These are phyloP conservation scores for Ormyrus thymus DNA, from an alignment of 2,888 invertebrate genomes.

Conservation along the genomic window DNA sequence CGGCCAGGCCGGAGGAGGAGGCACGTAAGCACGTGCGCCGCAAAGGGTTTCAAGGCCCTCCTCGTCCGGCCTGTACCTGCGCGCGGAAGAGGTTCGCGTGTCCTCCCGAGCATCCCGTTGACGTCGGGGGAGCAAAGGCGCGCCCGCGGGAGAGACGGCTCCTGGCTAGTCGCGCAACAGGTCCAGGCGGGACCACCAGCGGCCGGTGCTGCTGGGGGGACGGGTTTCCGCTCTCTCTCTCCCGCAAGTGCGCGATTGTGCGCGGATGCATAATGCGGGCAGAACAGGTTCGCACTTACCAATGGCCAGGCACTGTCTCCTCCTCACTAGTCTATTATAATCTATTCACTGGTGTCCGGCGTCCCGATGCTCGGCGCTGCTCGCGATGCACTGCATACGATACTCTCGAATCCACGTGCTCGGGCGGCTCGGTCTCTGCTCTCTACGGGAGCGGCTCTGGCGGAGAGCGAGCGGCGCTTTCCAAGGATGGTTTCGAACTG, in stretches of 20 bases:
- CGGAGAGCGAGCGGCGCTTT: slow-evolving; percentile 65
- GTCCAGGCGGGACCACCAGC: slow-evolving; percentile 40
- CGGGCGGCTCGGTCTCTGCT: too few relatives aligned
- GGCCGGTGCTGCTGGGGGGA: not conserved
- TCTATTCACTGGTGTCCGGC: not conserved
- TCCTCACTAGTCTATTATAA: too few relatives aligned
- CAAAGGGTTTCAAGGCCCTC: too few relatives aligned
- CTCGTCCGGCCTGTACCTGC: too few relatives aligned
- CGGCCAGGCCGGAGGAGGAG: too few relatives aligned
- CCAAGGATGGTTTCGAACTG: slow-evolving; percentile 75
- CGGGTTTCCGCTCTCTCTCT: too few relatives aligned
- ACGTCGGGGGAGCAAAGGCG: too few relatives aligned
- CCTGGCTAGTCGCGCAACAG: too few relatives aligned
- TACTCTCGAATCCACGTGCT: slow-evolving; percentile 24
- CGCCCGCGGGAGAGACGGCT: too few relatives aligned
- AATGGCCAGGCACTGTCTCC: slow-evolving; percentile 27
- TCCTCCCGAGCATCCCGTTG: too few relatives aligned
- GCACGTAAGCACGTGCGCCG: too few relatives aligned
- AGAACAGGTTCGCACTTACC: slow-evolving; percentile 44
- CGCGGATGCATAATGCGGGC: not conserved
- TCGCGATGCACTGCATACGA: slow-evolving; percentile 1
- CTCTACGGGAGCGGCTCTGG: slow-evolving; percentile 30
- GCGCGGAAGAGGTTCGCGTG: too few relatives aligned
- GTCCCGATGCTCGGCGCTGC: not conserved
- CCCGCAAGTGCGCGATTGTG: slow-evolving; percentile 21